Percentiles rank a stretch among this genome's conserved stretches.
These are phyloP conservation scores for Lutra lutra DNA, from an alignment of 2,797 vertebrate species.

Conservation along the genomic window DNA sequence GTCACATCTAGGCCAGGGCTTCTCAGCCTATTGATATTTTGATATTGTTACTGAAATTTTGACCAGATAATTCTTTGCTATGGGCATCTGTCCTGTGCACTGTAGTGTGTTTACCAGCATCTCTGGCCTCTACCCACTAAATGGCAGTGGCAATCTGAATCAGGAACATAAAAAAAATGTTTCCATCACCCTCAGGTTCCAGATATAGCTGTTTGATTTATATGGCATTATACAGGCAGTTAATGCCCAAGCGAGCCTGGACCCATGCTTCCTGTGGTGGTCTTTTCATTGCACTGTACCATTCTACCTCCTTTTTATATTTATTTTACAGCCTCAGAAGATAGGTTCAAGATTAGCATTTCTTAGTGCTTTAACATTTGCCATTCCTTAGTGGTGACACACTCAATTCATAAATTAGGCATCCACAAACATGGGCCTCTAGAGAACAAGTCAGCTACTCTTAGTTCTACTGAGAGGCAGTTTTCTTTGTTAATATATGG, in stretches of 20 bases:
- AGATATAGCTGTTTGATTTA: not conserved
- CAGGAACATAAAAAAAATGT: not conserved
- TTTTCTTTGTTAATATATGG: not conserved
- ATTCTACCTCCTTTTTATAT: not conserved
- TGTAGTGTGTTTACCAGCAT: not conserved
- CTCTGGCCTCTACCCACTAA: not conserved
- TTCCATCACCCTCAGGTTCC: not conserved
- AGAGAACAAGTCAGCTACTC: not conserved
- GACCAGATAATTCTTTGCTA: not conserved
- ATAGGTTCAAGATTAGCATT: slow-evolving; percentile 8
- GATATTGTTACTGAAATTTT: not conserved
- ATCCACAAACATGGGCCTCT: not conserved
- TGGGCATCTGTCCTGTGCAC: not conserved
- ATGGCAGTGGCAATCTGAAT: not conserved
- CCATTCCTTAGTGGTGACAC: not conserved
- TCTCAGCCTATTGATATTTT: not conserved
- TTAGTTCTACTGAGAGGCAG: not conserved
- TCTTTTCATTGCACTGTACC: not conserved
- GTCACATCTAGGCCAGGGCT: not conserved
- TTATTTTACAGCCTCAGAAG: slow-evolving; percentile 18
- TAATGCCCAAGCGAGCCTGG: not conserved
- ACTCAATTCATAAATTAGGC: not conserved
- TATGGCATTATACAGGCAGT: not conserved
- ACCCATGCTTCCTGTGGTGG: not conserved
- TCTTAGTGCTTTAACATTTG: not conserved